Conservation (phyloP, 2,888 invertebrate species). For the Oligia strigilis region DNA sequence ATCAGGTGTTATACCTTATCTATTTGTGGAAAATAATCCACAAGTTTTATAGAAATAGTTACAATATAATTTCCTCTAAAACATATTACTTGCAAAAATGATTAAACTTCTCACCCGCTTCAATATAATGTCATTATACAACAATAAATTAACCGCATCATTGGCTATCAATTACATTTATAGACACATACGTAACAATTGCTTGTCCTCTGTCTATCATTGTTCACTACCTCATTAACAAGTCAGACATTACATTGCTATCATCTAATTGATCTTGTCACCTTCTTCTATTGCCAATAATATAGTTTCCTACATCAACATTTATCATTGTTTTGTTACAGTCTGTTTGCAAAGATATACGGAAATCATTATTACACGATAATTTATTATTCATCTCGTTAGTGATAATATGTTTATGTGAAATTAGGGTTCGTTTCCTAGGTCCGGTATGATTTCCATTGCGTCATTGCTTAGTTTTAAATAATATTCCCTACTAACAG, state of each 20-base stretch:
- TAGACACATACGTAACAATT: conserved; percentile 57
- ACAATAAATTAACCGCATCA: conserved; percentile 42
- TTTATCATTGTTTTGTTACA: conserved; percentile 79
- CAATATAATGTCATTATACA: conserved; percentile 24
- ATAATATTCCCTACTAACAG: background rate
- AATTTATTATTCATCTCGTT: conserved; percentile 64
- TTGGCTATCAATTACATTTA: conserved; percentile 47
- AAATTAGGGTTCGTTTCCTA: conserved; percentile 58
- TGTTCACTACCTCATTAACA: conserved; percentile 64
- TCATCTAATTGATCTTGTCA: conserved; percentile 70
- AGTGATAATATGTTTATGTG: conserved; percentile 62
- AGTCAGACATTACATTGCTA: conserved; percentile 53
- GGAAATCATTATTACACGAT: conserved; percentile 79
- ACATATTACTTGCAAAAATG: conserved; percentile 1
- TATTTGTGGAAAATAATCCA: background rate
- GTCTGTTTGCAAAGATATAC: conserved; percentile 76
- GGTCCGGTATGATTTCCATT: conserved; percentile 48
- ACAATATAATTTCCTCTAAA: background rate
- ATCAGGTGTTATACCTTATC: background rate
- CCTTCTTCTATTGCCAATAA: conserved; percentile 72
- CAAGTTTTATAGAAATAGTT: background rate
- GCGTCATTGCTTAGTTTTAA: conserved; percentile 15
- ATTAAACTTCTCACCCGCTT: background rate
- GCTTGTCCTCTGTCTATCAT: conserved; percentile 63
- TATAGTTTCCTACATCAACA: conserved; percentile 72